Evolutionary conservation across 2,888 invertebrate species (phyloP).

Genomic region (Philopedon plagiatum): DNA sequence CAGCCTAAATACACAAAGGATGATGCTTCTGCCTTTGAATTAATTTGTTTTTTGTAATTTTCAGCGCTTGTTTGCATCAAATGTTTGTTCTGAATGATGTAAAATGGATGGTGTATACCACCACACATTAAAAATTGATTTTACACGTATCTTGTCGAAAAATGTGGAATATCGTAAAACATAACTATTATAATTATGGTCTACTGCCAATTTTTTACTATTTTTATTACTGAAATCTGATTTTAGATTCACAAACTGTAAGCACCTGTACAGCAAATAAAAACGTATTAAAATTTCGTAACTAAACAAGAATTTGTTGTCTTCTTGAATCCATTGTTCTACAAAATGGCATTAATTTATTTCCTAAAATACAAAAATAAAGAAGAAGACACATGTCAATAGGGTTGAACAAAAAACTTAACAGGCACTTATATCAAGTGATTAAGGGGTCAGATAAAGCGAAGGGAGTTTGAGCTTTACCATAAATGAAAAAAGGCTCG

Average conservation of each 20-base stretch:
- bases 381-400: conserved; percentile 29
- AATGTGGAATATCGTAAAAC: conserved; percentile 26
- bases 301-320: too few relatives aligned
- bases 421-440: conserved; percentile 37
- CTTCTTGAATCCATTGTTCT: too few relatives aligned
- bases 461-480: conserved; percentile 6
- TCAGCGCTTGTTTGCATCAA: conserved; percentile 44
- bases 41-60: conserved; percentile 53
- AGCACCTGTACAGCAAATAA: too few relatives aligned
- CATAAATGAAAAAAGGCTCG: conserved; percentile 44
- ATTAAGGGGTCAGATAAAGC: conserved; percentile 40
- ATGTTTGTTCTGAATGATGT: conserved; percentile 50
- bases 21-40: conserved; percentile 52
- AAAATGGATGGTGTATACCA: conserved; percentile 37
- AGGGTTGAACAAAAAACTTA: conserved; percentile 35
- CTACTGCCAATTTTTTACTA: too few relatives aligned
- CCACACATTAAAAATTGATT: conserved; percentile 31
- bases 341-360: too few relatives aligned
- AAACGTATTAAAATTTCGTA: too few relatives aligned
- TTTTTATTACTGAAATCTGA: too few relatives aligned
- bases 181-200: neutral
- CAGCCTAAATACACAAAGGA: conserved; percentile 52
- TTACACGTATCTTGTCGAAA: conserved; percentile 26
- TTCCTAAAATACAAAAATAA: conserved; percentile 28
- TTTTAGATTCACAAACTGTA: too few relatives aligned